Evolutionary conservation across 2,797 vertebrate genomes (phyloP), one percentile per base, ranked within the genome.

Genomic region (Myotis vivesi): DNA sequence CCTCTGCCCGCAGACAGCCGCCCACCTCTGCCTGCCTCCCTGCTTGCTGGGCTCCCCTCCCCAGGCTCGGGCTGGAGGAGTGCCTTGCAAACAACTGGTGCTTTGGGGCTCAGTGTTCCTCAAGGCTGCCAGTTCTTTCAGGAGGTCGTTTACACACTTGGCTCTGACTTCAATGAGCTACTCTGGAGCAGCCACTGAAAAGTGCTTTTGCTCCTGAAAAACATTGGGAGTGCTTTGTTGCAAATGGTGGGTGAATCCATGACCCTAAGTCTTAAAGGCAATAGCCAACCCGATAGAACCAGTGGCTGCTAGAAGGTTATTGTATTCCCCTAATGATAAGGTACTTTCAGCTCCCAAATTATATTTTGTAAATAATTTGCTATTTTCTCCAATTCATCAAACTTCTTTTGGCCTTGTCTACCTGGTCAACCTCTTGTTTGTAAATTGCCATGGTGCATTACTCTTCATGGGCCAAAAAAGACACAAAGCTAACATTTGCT

Each of bases 371-470:
- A 76, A 84, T 86, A 91, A 96, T 96, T 94, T 92, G 80, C 75
- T 69, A 5, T 68, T 98, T 96, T 91, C 49, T 96, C 92, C 55
- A 90, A 96, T 94, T 91, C 96, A 71, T 89, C 92, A 96, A 94
- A 93, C 44, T 68, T 94, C 95, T 97, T 92, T 76, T 96, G 96
- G 88, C 68, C n/a, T 87, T 85, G 44, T 95, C 96, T 95, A 95
- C 93, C 69, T 94, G 94, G 80, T 97, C 79, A 77, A 62, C 94
- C 77, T 97, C 97, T 97, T 98, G 95, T 97, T 98, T 97, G 96
- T 94, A 72, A 66, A 95, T 97, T 79, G 94, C 97, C 92, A 94
- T 90, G 97, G 93, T 82, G 91, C 92, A 53, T 53, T 97, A 97
- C 71, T 97, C 75, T 73, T 82, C 94, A 91, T 85, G 92, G 89